Evolutionary conservation across 1,140 invertebrate genomes (phyloP).

Genomic region (Drosophila setifemur): DNA sequence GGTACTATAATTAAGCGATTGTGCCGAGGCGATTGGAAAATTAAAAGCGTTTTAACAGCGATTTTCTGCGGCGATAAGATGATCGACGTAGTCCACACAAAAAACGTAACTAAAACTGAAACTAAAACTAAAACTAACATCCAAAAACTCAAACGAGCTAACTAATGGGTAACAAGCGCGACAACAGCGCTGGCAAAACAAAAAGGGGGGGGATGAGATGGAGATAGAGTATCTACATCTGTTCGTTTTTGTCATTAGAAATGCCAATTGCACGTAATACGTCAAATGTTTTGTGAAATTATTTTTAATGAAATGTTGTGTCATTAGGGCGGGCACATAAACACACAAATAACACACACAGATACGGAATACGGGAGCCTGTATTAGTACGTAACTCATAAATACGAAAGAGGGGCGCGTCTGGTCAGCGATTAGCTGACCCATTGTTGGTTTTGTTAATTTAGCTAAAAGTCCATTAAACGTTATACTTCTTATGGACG

Average conservation of each 20-base stretch:
- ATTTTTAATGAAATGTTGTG: slow-evolving; percentile 80
- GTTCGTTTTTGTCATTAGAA: slow-evolving; percentile 60
- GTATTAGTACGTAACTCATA: slow-evolving; percentile 3
- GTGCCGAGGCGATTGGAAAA: slow-evolving; percentile 65
- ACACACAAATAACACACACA: not conserved
- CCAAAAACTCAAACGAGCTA: slow-evolving; percentile 19
- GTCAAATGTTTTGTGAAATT: slow-evolving; percentile 78
- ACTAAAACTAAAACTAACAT: too few relatives aligned
- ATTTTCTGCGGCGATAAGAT: slow-evolving; percentile 62
- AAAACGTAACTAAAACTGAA: slow-evolving; percentile 4
- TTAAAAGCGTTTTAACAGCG: slow-evolving; percentile 75
- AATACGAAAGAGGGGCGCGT: slow-evolving; percentile 60
- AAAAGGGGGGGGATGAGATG: slow-evolving; percentile 8
- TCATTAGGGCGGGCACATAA: slow-evolving; percentile 53
- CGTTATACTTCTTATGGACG: slow-evolving; percentile 63
- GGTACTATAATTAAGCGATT: slow-evolving; percentile 76
- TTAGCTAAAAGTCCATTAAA: slow-evolving; percentile 79
- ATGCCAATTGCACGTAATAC: slow-evolving; percentile 78
- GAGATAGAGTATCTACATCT: slow-evolving; percentile 27
- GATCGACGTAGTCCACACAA: slow-evolving; percentile 4
- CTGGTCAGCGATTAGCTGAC: slow-evolving; percentile 50
- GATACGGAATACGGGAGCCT: not conserved
- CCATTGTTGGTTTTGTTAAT: slow-evolving; percentile 68
- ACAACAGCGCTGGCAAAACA: slow-evolving; percentile 59
- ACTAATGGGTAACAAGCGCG: slow-evolving; percentile 60